Conservation (phyloP, 2,797 vertebrate genomes). For the Anolis apletophallus region DNA sequence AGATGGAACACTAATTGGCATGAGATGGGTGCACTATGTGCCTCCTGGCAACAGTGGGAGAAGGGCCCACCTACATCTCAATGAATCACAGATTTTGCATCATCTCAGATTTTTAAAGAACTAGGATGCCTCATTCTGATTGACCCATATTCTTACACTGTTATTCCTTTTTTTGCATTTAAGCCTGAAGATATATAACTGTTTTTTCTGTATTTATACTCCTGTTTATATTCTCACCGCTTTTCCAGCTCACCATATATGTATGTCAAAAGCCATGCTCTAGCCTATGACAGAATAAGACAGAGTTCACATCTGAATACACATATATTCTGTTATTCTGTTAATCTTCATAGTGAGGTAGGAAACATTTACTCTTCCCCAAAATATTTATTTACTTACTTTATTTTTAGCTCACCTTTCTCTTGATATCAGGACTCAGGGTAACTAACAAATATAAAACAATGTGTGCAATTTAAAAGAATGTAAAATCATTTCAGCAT, state of each 20-base stretch:
- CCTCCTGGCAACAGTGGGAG: conserved; percentile 4
- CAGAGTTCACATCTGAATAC: background rate
- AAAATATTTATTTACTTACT: too few species aligned
- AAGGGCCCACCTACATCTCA: conserved; percentile 11
- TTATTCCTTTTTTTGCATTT: background rate
- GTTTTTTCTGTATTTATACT: background rate
- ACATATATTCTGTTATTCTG: background rate
- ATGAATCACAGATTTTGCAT: conserved; percentile 17
- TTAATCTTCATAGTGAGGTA: background rate
- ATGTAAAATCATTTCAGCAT: too few species aligned
- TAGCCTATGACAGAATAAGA: background rate
- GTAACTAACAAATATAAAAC: too few species aligned
- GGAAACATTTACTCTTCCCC: background rate
- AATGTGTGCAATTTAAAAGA: too few species aligned
- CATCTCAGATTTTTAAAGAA: conserved; percentile 5
- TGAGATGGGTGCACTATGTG: background rate
- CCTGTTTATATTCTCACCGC: background rate
- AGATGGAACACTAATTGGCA: conserved; percentile 27
- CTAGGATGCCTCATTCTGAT: background rate
- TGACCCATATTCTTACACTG: background rate
- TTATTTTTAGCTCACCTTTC: too few species aligned
- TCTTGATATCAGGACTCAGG: too few species aligned
- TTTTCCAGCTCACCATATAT: background rate
- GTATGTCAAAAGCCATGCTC: background rate
- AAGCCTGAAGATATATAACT: background rate